phyloP scores from a whole-genome alignment of 2,888 invertebrate species.

The Cephonodes hylas region DNA sequence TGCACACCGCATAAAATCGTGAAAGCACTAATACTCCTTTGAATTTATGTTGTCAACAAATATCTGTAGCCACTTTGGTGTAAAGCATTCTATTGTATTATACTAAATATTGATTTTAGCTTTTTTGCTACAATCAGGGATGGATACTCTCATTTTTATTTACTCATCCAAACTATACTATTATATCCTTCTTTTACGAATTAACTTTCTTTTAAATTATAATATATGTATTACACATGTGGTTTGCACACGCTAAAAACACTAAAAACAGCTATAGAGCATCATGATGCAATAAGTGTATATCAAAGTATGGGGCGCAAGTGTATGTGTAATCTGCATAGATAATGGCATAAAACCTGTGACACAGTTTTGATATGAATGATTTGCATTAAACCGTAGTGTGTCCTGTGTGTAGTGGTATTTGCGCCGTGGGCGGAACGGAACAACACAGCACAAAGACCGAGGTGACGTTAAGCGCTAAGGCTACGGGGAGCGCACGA shows the following conservation, averaged over 20 bases:
- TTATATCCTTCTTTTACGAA: no score
- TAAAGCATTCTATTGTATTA: background rate
- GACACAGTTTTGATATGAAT: slow-evolving; percentile 4
- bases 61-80: background rate
- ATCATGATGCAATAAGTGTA: background rate
- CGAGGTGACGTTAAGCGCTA: slow-evolving; percentile 48
- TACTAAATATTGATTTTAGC: no score
- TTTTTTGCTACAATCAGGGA: background rate
- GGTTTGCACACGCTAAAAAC: no score
- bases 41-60: slow-evolving; percentile 38
- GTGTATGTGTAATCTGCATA: background rate
- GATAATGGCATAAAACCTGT: background rate
- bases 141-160: background rate
- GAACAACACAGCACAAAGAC: slow-evolving; percentile 47
- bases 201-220: no score
- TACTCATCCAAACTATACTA: no score
- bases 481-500: slow-evolving; percentile 63
- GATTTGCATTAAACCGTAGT: slow-evolving; percentile 34
- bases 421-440: slow-evolving; percentile 21
- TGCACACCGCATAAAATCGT: slow-evolving; percentile 33
- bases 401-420: slow-evolving; percentile 23
- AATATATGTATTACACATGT: no score
- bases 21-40: slow-evolving; percentile 25
- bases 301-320: background rate
- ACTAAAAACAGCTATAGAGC: background rate